Percentiles rank a stretch among this genome's conserved stretches.
Evolutionary conservation across 2,113 vertebrate genomes (phyloP).

Genomic region (Lepus timidus): DNA sequence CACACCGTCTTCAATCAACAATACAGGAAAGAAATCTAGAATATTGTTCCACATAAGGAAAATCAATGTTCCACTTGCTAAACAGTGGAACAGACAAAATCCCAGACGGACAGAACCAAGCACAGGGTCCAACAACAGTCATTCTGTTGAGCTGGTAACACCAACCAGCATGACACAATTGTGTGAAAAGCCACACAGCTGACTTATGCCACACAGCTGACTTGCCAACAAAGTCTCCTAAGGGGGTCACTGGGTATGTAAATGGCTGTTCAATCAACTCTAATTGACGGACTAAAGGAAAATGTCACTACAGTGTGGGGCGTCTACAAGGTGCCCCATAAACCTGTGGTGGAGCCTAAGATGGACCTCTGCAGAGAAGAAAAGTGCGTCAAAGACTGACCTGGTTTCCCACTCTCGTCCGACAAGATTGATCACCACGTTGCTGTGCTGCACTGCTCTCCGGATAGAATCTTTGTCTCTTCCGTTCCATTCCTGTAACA

Average conservation of each 20-base stretch:
- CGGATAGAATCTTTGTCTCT: conserved; percentile 93
- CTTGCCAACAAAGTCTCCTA: background rate
- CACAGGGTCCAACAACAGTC: background rate
- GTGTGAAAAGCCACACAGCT: background rate
- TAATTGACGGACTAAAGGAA: background rate
- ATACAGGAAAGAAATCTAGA: background rate
- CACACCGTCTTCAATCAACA: background rate
- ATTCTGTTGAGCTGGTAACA: background rate
- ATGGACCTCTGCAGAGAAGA: background rate
- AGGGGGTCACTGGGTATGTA: too few species aligned
- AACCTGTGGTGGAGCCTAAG: background rate
- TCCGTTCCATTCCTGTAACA: conserved; percentile 93
- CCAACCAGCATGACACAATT: too few species aligned
- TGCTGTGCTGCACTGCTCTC: conserved; percentile 93
- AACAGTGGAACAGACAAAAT: background rate
- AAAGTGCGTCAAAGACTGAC: conserved; percentile 82
- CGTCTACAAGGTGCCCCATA: background rate
- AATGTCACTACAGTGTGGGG: background rate
- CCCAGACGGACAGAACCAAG: background rate
- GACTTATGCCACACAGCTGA: background rate
- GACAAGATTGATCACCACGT: conserved; percentile 97
- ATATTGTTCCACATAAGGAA: background rate
- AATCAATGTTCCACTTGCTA: background rate
- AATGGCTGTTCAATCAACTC: background rate
- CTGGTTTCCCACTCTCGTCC: conserved; percentile 97